Percentiles rank a stretch among this genome's conserved stretches.
Evolutionary conservation across 2,113 vertebrate species (phyloP).

Genomic region (Phodopus roborovskii): DNA sequence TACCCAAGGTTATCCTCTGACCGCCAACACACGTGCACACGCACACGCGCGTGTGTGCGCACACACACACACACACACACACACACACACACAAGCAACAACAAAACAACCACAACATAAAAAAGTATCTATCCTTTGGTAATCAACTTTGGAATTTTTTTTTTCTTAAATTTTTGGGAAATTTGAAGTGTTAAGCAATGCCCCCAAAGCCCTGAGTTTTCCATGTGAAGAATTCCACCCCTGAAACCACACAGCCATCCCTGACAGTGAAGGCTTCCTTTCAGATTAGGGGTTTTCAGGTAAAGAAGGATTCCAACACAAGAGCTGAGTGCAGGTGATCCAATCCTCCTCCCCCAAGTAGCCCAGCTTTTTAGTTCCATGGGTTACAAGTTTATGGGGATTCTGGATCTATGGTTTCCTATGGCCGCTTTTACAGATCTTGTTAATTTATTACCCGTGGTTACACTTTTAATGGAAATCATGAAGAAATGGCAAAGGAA

Average conservation of each 20-base stretch:
- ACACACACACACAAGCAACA: too few species aligned
- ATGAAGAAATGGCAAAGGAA: slow-evolving; percentile 86
- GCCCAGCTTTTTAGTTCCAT: slow-evolving; percentile 63
- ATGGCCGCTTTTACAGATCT: slow-evolving; percentile 81
- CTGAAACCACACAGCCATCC: background rate
- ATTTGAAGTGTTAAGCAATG: background rate
- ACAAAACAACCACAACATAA: background rate
- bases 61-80: background rate
- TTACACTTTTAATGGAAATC: slow-evolving; percentile 84
- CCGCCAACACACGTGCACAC: background rate
- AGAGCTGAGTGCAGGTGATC: slow-evolving; percentile 41
- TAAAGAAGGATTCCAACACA: slow-evolving; percentile 46
- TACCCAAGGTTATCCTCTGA: too few species aligned
- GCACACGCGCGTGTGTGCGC: too few species aligned
- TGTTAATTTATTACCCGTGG: slow-evolving; percentile 85
- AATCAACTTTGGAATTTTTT: slow-evolving; percentile 11
- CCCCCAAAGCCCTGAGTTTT: background rate
- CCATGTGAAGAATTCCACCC: background rate
- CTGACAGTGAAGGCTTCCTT: background rate
- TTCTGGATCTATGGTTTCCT: slow-evolving; percentile 82
- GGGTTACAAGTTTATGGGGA: slow-evolving; percentile 78
- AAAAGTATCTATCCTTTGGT: background rate
- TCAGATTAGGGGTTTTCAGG: background rate
- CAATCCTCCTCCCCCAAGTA: slow-evolving; percentile 52
- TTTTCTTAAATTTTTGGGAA: background rate